phyloP scores from a whole-genome alignment of 2,888 invertebrate species.

The Tenodera sinensis region DNA sequence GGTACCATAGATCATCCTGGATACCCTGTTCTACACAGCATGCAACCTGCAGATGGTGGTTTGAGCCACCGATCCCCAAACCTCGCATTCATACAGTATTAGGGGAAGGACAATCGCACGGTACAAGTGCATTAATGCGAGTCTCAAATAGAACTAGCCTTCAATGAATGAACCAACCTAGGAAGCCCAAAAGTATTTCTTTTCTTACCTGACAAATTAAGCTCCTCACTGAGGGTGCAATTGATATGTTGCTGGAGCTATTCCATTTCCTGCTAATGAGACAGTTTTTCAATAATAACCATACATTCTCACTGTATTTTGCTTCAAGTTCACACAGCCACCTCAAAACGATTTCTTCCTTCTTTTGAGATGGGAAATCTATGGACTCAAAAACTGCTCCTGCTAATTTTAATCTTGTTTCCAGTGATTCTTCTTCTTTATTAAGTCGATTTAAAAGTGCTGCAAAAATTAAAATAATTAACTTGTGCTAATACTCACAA shows the following conservation, averaged over 20 bases:
- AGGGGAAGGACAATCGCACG: too few species aligned
- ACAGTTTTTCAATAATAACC: not conserved
- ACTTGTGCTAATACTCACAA: not conserved
- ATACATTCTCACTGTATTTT: not conserved
- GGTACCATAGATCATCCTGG: too few species aligned
- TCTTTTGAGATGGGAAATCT: not conserved
- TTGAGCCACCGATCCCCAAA: too few species aligned
- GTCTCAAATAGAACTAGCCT: too few species aligned
- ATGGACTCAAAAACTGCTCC: not conserved
- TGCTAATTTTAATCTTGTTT: constrained; percentile 3
- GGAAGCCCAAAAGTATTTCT: not conserved
- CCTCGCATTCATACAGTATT: too few species aligned
- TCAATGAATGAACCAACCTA: too few species aligned
- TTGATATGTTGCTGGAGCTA: not conserved
- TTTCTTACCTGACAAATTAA: not conserved
- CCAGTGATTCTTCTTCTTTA: constrained; percentile 6
- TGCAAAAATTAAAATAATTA: not conserved
- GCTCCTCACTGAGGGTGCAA: not conserved
- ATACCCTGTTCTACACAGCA: too few species aligned
- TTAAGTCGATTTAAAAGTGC: not conserved
- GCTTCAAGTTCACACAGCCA: constrained; percentile 4
- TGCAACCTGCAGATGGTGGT: too few species aligned
- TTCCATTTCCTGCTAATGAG: not conserved
- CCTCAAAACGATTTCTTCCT: constrained; percentile 1
- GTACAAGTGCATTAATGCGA: too few species aligned